Base-by-base conservation (phyloP, 2,113 vertebrate genomes). In the Ginglymostoma cirratum region DNA sequence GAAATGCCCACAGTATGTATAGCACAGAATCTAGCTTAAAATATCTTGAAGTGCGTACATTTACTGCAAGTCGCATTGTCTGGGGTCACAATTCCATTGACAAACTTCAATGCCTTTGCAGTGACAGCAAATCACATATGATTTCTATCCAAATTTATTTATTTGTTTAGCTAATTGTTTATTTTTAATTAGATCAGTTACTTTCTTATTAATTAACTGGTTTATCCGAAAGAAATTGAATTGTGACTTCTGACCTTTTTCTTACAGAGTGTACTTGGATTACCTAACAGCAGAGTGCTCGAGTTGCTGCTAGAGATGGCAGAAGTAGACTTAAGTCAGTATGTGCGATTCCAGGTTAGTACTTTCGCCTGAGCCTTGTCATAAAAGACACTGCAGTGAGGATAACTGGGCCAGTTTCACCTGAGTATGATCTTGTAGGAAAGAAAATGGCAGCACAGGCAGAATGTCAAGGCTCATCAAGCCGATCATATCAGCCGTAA, bases 301-400 rank as follows among this genome's bases (percentile, higher is more conserved):
- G 42, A 52, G 5, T 52, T 45, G 5, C 94, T 95, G 94, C 45
- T 95, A 3, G 94, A 95, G 42, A 95, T 95, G 94, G 4, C 30
- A 23, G 94, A 95, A 27, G 2, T 70, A 10, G 94, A 95, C 94
- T 6, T 24, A 45, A 95, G 94, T 30, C 67, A 95, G 12, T 34
- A 72, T 12, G 67, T 95, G 67, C 67, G 69, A 52, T 76, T 95
- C 42, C 94, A 95, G 94, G 94, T 95, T 15, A 30, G 89, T 93
- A 2, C 19, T 8, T 66, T 17, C 1, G 2, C 55, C 89, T 38
- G 19, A 10, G 12, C 27, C 24, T n/a, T 45, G 17, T 83, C 80
- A 83, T 42, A 42, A 83, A 48, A 52, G 30, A 30, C 3, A 30
- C 55, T 92, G 30, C 3, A 90, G 52, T 61, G 14, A 34, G 17